Evolutionary conservation across 2,797 vertebrate species (phyloP).

Genomic region (Chromis chromis): DNA sequence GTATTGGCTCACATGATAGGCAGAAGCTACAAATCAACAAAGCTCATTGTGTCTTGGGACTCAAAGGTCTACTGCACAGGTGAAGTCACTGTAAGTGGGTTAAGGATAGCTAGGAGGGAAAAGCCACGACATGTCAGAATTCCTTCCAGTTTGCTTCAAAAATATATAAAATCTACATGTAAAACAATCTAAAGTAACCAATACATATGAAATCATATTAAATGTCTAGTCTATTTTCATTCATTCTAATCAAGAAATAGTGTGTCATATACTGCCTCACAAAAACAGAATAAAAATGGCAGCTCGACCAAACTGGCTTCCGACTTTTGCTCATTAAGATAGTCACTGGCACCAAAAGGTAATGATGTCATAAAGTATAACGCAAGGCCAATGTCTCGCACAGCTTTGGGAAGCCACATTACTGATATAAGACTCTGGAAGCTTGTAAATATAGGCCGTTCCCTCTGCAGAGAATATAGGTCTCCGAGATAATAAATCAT

Average conservation of each 20-base stretch:
- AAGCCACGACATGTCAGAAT: neutral
- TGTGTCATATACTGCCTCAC: neutral
- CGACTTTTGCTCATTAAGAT: neutral
- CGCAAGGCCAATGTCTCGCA: constrained; percentile 20
- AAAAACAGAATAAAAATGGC: neutral
- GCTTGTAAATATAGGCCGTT: constrained; percentile 46
- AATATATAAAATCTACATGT: neutral
- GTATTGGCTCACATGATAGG: constrained; percentile 26
- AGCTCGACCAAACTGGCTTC: neutral
- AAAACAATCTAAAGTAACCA: neutral
- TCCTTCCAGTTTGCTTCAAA: neutral
- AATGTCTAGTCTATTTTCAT: neutral
- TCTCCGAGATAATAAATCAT: constrained; percentile 67
- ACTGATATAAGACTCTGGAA: constrained; percentile 5
- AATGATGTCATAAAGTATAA: constrained; percentile 5
- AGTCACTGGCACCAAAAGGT: neutral
- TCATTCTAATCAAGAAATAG: neutral
- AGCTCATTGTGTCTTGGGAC: constrained; percentile 6
- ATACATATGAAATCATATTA: too few species aligned
- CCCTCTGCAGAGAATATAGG: constrained; percentile 39
- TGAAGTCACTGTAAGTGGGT: neutral
- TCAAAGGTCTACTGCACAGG: constrained; percentile 11
- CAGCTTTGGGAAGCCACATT: constrained; percentile 24
- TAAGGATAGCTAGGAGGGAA: neutral
- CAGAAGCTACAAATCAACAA: constrained; percentile 33